Evolutionary conservation across 2,113 vertebrate species (phyloP).

Genomic region (Saiga tatarica): DNA sequence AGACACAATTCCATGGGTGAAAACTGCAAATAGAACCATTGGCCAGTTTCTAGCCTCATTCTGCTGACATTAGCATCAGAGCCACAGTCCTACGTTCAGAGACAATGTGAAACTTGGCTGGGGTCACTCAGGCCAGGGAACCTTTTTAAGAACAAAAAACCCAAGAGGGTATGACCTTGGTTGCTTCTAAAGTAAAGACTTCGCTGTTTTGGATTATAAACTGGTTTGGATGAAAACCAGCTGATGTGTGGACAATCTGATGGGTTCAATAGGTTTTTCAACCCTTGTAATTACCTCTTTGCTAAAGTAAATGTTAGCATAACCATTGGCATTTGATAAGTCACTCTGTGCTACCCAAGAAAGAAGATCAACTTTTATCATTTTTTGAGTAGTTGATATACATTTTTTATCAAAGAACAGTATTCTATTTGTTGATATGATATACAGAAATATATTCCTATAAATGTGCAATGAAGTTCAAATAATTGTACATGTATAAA

Average conservation of each 20-base stretch:
- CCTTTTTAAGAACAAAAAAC: not conserved
- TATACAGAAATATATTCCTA: not conserved
- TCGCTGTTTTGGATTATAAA: constrained; percentile 57
- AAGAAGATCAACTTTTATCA: constrained; percentile 19
- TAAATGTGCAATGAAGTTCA: not conserved
- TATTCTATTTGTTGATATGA: not conserved
- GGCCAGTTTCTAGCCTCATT: not conserved
- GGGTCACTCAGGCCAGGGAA: not conserved
- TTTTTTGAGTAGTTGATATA: constrained; percentile 22
- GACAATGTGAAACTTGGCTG: not conserved
- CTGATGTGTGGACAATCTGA: constrained; percentile 43
- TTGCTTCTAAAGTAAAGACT: constrained; percentile 38
- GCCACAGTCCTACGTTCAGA: not conserved
- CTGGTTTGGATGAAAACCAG: constrained; percentile 52
- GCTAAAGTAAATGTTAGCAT: constrained; percentile 64
- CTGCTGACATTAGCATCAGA: not conserved
- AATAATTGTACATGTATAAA: not conserved
- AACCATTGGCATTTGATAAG: constrained; percentile 61
- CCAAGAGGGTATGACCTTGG: constrained; percentile 21
- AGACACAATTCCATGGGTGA: not conserved
- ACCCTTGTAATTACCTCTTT: constrained; percentile 50
- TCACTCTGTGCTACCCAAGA: not conserved
- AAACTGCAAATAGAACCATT: not conserved
- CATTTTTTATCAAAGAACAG: not conserved
- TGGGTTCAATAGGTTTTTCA: constrained; percentile 43